Percentiles rank a stretch among this genome's conserved stretches.
These are phyloP conservation scores for Triplophysa yarkandensis DNA, from an alignment of 2,797 vertebrate species.

Conservation along the genomic window DNA sequence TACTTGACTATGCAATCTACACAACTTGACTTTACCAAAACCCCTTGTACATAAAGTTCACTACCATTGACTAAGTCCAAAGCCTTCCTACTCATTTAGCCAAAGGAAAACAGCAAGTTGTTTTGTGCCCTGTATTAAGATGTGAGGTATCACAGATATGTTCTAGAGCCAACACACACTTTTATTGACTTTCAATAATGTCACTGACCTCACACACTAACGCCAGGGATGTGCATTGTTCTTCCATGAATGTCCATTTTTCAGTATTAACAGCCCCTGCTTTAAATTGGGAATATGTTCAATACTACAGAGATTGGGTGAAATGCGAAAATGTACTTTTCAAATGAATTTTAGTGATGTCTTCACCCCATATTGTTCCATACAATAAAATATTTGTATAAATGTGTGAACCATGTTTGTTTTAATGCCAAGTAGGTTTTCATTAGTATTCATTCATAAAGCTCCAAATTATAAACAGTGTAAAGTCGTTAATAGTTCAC, in stretches of 20 bases:
- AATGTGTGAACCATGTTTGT: slow-evolving; percentile 43
- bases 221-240: not conserved
- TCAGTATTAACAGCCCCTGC: slow-evolving; percentile 47
- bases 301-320: slow-evolving; percentile 27
- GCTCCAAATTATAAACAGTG: too few relatives aligned
- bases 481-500: too few relatives aligned
- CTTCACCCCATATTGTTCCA: slow-evolving; percentile 63
- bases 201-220: slow-evolving; percentile 40
- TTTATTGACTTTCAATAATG: slow-evolving; percentile 14
- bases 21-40: slow-evolving; percentile 4
- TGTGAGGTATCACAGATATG: slow-evolving; percentile 12
- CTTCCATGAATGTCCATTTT: slow-evolving; percentile 32
- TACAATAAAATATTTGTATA: slow-evolving; percentile 76
- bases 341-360: slow-evolving; percentile 57
- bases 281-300: slow-evolving; percentile 49
- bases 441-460: not conserved
- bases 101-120: slow-evolving; percentile 23
- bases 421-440: not conserved
- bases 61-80: not conserved
- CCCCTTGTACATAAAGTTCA: slow-evolving; percentile 38
- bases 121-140: slow-evolving; percentile 22
- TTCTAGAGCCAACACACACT: slow-evolving; percentile 9
- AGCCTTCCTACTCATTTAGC: slow-evolving; percentile 23
- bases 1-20: slow-evolving; percentile 63
- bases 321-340: slow-evolving; percentile 57